These are phyloP conservation scores for Vimba vimba DNA, from an alignment of 2,113 vertebrate genomes.

Conservation along the genomic window DNA sequence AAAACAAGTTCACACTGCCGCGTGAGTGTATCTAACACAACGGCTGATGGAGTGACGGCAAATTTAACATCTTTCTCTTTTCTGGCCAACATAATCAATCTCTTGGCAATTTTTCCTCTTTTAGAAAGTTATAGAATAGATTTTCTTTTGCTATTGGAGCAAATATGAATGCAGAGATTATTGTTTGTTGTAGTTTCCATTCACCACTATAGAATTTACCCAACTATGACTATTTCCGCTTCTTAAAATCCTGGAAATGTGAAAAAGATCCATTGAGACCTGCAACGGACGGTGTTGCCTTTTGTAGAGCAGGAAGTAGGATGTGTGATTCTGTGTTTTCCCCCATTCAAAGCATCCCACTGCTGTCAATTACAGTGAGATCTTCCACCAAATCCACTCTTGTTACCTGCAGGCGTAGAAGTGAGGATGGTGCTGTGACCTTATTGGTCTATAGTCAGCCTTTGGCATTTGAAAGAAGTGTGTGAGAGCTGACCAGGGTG, in stretches of 20 bases:
- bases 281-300: neutral
- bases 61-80: too few species aligned
- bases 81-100: too few species aligned
- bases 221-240: neutral
- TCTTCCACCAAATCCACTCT: slow-evolving; percentile 15
- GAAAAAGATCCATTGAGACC: neutral
- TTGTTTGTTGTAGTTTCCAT: neutral
- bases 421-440: slow-evolving; percentile 24
- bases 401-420: slow-evolving; percentile 19
- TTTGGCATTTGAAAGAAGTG: slow-evolving; percentile 34
- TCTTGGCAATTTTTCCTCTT: too few species aligned
- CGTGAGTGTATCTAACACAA: too few species aligned
- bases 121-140: neutral
- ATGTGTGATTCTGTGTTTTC: neutral
- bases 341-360: neutral
- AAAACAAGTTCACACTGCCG: too few species aligned
- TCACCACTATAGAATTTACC: neutral
- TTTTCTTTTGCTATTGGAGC: too few species aligned
- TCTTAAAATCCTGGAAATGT: neutral
- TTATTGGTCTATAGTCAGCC: slow-evolving; percentile 39
- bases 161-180: too few species aligned
- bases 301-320: neutral
- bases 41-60: too few species aligned
- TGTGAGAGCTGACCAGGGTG: slow-evolving; percentile 7
- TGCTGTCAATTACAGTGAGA: slow-evolving; percentile 35